phyloP scores from a whole-genome alignment of 1,140 invertebrate genomes.

The Dinothrombium tinctorium region DNA sequence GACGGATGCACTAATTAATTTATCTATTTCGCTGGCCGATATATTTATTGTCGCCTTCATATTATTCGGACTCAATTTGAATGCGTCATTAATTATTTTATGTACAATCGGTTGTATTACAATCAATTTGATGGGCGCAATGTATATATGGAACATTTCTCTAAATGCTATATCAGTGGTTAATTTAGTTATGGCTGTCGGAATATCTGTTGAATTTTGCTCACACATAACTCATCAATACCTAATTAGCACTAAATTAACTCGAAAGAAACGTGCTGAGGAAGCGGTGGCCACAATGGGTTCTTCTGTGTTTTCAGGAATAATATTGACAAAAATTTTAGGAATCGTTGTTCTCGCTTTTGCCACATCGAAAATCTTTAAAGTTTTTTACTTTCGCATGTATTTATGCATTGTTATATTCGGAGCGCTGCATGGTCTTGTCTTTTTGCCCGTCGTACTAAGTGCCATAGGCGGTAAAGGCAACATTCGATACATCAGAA shows the following conservation, averaged over 20 bases:
- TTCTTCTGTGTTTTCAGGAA: slow-evolving; percentile 71
- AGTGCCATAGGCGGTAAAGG: slow-evolving; percentile 48
- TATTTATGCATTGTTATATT: slow-evolving; percentile 70
- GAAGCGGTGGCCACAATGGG: slow-evolving; percentile 53
- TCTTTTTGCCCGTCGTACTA: slow-evolving; percentile 70
- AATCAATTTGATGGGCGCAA: slow-evolving; percentile 54
- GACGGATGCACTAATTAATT: slow-evolving; percentile 42
- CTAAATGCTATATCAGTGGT: slow-evolving; percentile 86
- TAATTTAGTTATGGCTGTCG: slow-evolving; percentile 83
- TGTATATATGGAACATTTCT: slow-evolving; percentile 70
- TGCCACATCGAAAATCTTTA: slow-evolving; percentile 76
- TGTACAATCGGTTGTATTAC: slow-evolving; percentile 53
- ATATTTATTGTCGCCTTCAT: slow-evolving; percentile 57
- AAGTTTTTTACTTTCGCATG: slow-evolving; percentile 89
- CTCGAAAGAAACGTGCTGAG: slow-evolving; percentile 33
- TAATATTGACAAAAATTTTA: slow-evolving; percentile 75
- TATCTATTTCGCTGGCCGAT: slow-evolving; percentile 44
- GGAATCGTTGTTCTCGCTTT: slow-evolving; percentile 74
- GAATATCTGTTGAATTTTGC: slow-evolving; percentile 84
- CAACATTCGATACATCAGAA: too few species aligned
- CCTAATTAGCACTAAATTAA: slow-evolving; percentile 33
- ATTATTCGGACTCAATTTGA: slow-evolving; percentile 60
- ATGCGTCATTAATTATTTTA: slow-evolving; percentile 46
- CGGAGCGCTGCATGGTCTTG: slow-evolving; percentile 62
- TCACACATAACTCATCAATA: slow-evolving; percentile 65